A percentile compares a stretch with the other conserved stretches of the same genome.
Evolutionary conservation across 2,888 invertebrate genomes (phyloP).

Genomic region (Omphaloscelis lunosa): DNA sequence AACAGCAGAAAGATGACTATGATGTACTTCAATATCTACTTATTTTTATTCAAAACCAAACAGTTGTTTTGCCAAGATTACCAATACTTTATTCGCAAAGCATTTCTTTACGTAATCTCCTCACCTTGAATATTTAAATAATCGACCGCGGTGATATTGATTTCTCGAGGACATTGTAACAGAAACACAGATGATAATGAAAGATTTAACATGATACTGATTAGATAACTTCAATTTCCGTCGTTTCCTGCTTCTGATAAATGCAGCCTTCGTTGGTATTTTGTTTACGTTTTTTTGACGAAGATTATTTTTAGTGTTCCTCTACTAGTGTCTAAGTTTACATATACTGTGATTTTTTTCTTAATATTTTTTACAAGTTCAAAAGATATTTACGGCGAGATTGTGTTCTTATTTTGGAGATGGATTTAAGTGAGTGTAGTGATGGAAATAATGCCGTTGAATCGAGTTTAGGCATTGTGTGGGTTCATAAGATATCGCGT

Average conservation of each 20-base stretch:
- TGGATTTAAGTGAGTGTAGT: constrained; percentile 50
- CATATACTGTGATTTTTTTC: constrained; percentile 38
- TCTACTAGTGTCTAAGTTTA: constrained; percentile 10
- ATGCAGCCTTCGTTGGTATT: constrained; percentile 39
- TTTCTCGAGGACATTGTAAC: constrained; percentile 61
- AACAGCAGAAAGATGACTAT: no score
- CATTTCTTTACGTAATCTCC: constrained; percentile 33
- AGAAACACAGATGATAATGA: constrained; percentile 39
- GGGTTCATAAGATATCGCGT: constrained; percentile 50
- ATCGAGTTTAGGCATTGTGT: constrained; percentile 34
- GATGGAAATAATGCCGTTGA: constrained; percentile 20
- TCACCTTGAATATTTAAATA: constrained; percentile 59
- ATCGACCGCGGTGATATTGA: constrained; percentile 57
- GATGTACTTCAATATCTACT: neutral
- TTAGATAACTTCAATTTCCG: constrained; percentile 56
- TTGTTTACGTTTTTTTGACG: constrained; percentile 42
- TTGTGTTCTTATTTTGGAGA: constrained; percentile 10
- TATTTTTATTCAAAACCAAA: neutral
- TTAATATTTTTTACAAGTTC: neutral
- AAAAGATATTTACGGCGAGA: neutral
- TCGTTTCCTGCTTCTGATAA: constrained; percentile 64
- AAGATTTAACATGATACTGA: constrained; percentile 45
- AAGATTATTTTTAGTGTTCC: constrained; percentile 32
- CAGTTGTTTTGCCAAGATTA: constrained; percentile 1
- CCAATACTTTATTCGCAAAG: constrained; percentile 1